Evolutionary conservation across 1,140 invertebrate genomes (phyloP), one percentile per base, ranked within the genome.

Genomic region (Wasmannia auropunctata): DNA sequence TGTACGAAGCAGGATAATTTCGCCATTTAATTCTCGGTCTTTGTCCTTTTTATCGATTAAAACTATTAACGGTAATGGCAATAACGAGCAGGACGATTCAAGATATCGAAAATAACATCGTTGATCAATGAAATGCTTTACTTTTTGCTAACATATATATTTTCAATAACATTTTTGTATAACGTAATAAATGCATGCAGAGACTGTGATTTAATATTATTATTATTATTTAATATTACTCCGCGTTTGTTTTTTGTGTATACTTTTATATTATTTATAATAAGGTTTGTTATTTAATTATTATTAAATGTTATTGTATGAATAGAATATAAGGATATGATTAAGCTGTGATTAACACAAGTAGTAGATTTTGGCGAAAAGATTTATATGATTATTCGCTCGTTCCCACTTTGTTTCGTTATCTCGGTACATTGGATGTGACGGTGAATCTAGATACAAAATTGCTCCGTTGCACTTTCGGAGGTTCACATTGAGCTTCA

Each of bases 11-110:
- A 76, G 69, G 51, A 88, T 88, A 85, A 86, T 87, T 88, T 79
- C 37, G 89, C 75, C 62, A 89, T 89, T 91, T 83, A 87, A 90
- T 86, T 85, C 70, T 81, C 31, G 14, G 16, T 60, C 83, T 84
- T 89, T 89, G 75, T 88, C 75, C 56, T 10, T 60, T 22, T 37
- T 51, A n/a, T 22, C 60, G 65, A 62, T 40, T 37, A 72, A 8
- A 62, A 62, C 85, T 56, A 54, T n/a, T 31, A 46, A 67, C 51
- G 79, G 77, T 60, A 70, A 80, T 22, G 16, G 3, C 28, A 46
- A n/a, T 37, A 40, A 43, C 65, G 56, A 31, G 43, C 37, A 8
- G 28, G 19, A 51, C 34, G 49, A 54, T 3, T 31, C n/a, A 40
- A 37, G 0, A 28, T 10, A 25, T 58, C 11, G 3, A 25, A 60